Percentiles rank a stretch among this genome's conserved stretches.
Conservation (phyloP, 1,140 invertebrate species). For the Ladona fulva region DNA sequence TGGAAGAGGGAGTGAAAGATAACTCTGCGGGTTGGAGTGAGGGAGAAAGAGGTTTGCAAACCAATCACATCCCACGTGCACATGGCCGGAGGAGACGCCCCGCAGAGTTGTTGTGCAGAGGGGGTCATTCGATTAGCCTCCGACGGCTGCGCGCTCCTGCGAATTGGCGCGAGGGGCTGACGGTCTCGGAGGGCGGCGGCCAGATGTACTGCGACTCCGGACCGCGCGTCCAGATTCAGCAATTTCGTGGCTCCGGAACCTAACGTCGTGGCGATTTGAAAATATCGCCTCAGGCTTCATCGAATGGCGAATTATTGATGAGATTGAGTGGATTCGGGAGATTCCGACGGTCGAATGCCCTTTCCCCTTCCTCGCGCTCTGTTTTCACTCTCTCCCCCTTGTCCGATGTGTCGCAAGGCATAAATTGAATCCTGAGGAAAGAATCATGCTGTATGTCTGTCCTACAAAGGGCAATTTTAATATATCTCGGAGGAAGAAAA, state of each 20-base stretch:
- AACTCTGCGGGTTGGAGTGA: slow-evolving; percentile 24
- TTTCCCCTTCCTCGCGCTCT: not conserved
- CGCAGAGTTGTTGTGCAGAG: not conserved
- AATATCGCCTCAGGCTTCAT: not conserved
- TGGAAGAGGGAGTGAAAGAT: slow-evolving; percentile 30
- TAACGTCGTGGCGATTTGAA: not conserved
- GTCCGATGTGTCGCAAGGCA: too few relatives aligned
- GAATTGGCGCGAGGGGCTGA: not conserved
- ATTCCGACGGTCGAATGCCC: not conserved
- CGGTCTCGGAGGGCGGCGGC: not conserved
- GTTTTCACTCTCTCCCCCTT: too few relatives aligned
- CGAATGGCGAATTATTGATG: not conserved
- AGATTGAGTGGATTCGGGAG: not conserved
- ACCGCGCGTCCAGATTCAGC: not conserved
- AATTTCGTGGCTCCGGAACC: not conserved
- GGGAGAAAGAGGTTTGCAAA: slow-evolving; percentile 33
- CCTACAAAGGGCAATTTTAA: too few relatives aligned
- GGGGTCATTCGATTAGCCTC: not conserved
- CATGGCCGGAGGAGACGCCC: not conserved
- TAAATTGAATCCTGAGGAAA: too few relatives aligned
- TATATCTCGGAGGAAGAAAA: too few relatives aligned
- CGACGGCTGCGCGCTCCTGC: not conserved
- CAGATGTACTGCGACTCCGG: not conserved
- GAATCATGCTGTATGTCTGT: too few relatives aligned
- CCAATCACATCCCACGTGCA: not conserved